Conservation (phyloP, 2,113 vertebrate species). For the Scalopus aquaticus region DNA sequence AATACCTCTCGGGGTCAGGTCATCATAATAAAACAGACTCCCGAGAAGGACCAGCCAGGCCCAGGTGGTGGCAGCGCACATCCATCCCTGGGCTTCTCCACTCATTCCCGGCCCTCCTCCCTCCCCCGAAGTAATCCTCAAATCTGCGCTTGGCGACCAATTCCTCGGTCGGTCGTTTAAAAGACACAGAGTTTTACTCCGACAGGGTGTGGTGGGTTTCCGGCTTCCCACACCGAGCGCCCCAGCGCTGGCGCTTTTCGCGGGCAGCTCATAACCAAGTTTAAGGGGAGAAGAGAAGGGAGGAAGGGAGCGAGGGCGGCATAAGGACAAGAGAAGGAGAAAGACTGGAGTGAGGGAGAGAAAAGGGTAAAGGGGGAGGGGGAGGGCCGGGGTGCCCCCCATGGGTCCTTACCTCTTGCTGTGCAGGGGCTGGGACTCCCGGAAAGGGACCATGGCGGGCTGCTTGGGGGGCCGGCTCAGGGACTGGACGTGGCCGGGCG, state of each 20-base stretch:
- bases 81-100: neutral
- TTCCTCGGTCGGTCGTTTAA: neutral
- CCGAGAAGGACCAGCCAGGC: neutral
- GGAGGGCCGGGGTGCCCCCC: neutral
- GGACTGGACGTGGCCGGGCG: conserved; percentile 78
- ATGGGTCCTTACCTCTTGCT: conserved; percentile 88
- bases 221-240: neutral
- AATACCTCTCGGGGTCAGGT: neutral
- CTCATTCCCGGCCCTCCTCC: neutral
- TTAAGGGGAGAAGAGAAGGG: too few species aligned
- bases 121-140: neutral
- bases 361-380: neutral
- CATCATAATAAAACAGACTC: neutral
- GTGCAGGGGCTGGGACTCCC: conserved; percentile 89
- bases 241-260: neutral
- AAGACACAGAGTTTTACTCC: neutral
- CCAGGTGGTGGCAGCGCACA: fast-evolving
- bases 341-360: neutral
- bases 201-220: neutral
- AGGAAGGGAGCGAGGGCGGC: neutral
- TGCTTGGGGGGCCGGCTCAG: conserved; percentile 86
- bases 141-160: neutral
- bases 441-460: conserved; percentile 86
- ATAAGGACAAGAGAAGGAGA: neutral
- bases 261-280: neutral